phyloP scores from a whole-genome alignment of 2,888 invertebrate genomes.

The Laothoe populi region DNA sequence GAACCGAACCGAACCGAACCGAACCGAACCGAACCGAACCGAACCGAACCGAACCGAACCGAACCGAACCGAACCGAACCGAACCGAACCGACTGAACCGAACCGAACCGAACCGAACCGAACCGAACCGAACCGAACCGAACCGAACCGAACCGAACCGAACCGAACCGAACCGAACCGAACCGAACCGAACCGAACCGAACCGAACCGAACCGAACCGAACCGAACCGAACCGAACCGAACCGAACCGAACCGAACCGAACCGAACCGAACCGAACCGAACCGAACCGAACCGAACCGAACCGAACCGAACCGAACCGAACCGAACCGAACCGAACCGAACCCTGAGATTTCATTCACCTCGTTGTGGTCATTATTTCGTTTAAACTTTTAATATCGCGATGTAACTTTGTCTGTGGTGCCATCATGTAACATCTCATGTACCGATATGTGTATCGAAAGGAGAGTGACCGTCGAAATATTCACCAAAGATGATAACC shows the following conservation, averaged over 20 bases:
- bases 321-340: conserved; percentile 46
- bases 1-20: conserved; percentile 33
- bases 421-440: no score
- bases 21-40: conserved; percentile 33
- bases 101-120: conserved; percentile 34
- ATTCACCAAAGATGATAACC: no score
- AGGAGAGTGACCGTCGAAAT: no score
- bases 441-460: no score
- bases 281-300: conserved; percentile 52
- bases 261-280: conserved; percentile 54
- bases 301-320: conserved; percentile 50
- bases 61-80: conserved; percentile 34
- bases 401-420: no score
- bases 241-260: conserved; percentile 50
- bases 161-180: conserved; percentile 27
- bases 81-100: conserved; percentile 33
- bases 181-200: conserved; percentile 24
- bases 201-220: conserved; percentile 37
- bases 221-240: conserved; percentile 54
- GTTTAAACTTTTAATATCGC: no score
- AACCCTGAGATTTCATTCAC: no score
- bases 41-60: conserved; percentile 37
- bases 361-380: no score
- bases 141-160: conserved; percentile 31
- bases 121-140: conserved; percentile 30